Evolutionary conservation across 2,888 invertebrate genomes (phyloP), one percentile per base, ranked within the genome.

Genomic region (Abrostola triplasia): DNA sequence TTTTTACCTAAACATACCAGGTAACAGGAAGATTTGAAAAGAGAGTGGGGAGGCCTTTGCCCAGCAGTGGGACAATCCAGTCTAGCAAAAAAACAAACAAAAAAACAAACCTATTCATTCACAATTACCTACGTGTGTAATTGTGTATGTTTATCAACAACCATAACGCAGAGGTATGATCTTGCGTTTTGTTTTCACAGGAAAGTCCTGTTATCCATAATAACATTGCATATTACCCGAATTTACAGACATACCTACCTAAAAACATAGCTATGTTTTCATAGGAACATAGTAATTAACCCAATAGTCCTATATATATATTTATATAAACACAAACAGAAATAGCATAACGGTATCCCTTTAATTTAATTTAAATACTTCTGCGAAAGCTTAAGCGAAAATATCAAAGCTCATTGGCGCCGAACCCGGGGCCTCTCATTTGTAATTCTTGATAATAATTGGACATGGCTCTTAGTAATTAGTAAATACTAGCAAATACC

Each of bases 311-410:
- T 47, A 49, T 58, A 49, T 73, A 40, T 54, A 47, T 47, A 49
- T 58, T 44, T 73, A 40, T 54, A 47, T 13, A 68, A 51, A 36
- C 47, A 42, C 36, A 58, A 48, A 48, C 36, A 58, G 47, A 47
- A 6, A 52, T 37, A 38, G 7, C n/a, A 9, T n/a, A 40, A 49
- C 51, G 63, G 12, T 36, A 47, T 36, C 35, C 36, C 55, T 73
- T 60, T 58, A 51, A 73, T 68, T 71, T 48, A 59, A 59, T 48
- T 68, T 41, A 59, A 55, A 73, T 60, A 57, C 52, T 59, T 59
- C 24, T 50, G 24, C 38, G 55, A 52, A 48, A 36, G 40, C 9
- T 8, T n/a, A 9, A 13, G 54, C 42, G 52, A 8, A 59, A 64
- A 42, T 42, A 42, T 24, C 24, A 6, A 59, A 51, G 24, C 42